A percentile compares a stretch with the other conserved stretches of the same genome.
Conservation (phyloP, 2,888 invertebrate species). For the Orthosia gothica region DNA sequence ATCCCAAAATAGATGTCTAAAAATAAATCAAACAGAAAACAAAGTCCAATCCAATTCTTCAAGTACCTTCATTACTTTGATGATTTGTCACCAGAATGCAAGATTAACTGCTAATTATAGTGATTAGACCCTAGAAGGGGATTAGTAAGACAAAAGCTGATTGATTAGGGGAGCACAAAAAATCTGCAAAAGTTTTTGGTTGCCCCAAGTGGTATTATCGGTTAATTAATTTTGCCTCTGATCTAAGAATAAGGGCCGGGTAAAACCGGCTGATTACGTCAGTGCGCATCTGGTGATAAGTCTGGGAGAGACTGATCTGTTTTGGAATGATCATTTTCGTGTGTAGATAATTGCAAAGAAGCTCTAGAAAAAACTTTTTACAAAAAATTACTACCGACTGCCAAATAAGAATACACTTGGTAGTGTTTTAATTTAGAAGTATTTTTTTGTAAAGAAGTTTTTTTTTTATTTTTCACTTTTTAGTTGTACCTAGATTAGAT, state of each 20-base stretch:
- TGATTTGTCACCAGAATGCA: constrained; percentile 40
- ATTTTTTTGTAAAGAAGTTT: too few species aligned
- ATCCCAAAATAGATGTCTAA: too few species aligned
- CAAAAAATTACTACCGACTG: too few species aligned
- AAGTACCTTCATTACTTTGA: neutral
- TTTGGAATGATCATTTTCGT: neutral
- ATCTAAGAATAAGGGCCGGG: constrained; percentile 29
- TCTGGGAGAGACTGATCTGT: neutral
- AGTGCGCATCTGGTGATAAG: constrained; percentile 28
- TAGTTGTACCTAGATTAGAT: too few species aligned
- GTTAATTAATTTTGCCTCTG: constrained; percentile 56
- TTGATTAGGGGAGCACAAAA: constrained; percentile 53
- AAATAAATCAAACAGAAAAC: neutral
- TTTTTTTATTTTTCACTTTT: too few species aligned
- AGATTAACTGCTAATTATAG: constrained; percentile 57
- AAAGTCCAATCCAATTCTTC: constrained; percentile 1
- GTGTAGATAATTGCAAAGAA: constrained; percentile 8
- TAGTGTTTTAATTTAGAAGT: too few species aligned
- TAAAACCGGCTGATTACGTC: constrained; percentile 31
- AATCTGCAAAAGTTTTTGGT: constrained; percentile 23
- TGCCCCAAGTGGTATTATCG: constrained; percentile 32
- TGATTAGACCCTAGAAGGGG: constrained; percentile 38
- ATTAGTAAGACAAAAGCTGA: constrained; percentile 58
- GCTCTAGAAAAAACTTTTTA: neutral
- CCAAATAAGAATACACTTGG: too few species aligned